These are phyloP conservation scores for Asbolus verrucosus DNA, from an alignment of 1,140 invertebrate genomes.

Conservation along the genomic window DNA sequence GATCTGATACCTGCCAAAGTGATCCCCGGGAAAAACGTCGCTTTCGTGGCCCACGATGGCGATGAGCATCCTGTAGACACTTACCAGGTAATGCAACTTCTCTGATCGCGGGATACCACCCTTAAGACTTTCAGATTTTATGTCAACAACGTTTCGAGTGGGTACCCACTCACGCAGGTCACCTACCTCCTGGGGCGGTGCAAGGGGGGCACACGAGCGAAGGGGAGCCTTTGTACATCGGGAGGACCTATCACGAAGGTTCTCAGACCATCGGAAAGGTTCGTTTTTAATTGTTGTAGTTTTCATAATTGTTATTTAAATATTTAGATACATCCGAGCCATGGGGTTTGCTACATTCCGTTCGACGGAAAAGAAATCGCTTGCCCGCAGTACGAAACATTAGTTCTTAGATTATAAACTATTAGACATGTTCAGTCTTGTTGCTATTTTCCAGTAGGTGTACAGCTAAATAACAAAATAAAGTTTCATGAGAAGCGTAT, in stretches of 20 bases:
- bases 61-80: conserved; percentile 68
- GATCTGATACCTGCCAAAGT: conserved; percentile 83
- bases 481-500: too few species aligned
- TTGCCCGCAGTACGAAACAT: conserved; percentile 69
- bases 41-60: conserved; percentile 74
- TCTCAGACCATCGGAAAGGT: conserved; percentile 50
- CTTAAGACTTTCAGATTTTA: conserved; percentile 71
- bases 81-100: conserved; percentile 7
- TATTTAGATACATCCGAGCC: conserved; percentile 72
- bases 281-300: background rate
- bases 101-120: too few species aligned
- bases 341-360: conserved; percentile 77
- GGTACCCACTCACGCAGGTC: conserved; percentile 65
- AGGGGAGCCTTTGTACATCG: conserved; percentile 45
- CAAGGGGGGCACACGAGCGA: conserved; percentile 43
- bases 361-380: conserved; percentile 74
- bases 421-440: too few species aligned
- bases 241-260: conserved; percentile 30
- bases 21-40: conserved; percentile 73
- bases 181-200: conserved; percentile 41
- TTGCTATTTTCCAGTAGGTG: too few species aligned
- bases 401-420: conserved; percentile 62
- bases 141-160: conserved; percentile 72
- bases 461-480: background rate
- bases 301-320: conserved; percentile 40